Evolutionary conservation across 1,140 invertebrate species (phyloP), one percentile per base, ranked within the genome.

Genomic region (Lanistes nyassanus): DNA sequence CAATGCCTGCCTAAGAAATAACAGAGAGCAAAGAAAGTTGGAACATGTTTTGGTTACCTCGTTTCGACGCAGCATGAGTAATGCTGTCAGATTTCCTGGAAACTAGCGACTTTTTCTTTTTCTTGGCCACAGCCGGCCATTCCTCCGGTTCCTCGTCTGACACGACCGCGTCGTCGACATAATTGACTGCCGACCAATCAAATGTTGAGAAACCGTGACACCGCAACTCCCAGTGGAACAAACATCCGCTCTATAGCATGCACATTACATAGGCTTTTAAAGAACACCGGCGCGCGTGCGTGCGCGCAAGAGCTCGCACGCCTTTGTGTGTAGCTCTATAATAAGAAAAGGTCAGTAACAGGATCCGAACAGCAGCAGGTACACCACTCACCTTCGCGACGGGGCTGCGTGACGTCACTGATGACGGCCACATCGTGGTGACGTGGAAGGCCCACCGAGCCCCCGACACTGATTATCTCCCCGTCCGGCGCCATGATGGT

Each of bases 401-500:
- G 26, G 0, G 13, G 51, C 47, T 51, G 68, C 11, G 68, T 70
- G 68, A 72, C 81, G 69, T 82, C 77, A 56, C 79, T 77, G 11
- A 83, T 78, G 55, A 67, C 56, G 2, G 68, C 75, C 2, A 75
- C 74, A 39, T 81, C 78, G 60, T 74, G 58, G 34, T 51, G 69
- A 36, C 78, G 73, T 19, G 68, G 67, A 21, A 69, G 69, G 21
- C 71, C 76, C 16, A 87, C 82, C 23, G 81, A 76, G 31, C 84
- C 84, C 13, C 85, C 85, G n/a, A 85, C 82, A 78, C 78, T 84
- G 58, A 88, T 84, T 26, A 84, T 78, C 42, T 85, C 82, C 36
- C 85, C 86, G 74, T 84, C 86, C 62, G 86, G 86, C 34, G 82
- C 85, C 75, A 80, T 82, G 29, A 88, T 81, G 29, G 85, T 78